Base-by-base conservation (phyloP, 2,113 vertebrate genomes). In the Percopsis transmontana region DNA sequence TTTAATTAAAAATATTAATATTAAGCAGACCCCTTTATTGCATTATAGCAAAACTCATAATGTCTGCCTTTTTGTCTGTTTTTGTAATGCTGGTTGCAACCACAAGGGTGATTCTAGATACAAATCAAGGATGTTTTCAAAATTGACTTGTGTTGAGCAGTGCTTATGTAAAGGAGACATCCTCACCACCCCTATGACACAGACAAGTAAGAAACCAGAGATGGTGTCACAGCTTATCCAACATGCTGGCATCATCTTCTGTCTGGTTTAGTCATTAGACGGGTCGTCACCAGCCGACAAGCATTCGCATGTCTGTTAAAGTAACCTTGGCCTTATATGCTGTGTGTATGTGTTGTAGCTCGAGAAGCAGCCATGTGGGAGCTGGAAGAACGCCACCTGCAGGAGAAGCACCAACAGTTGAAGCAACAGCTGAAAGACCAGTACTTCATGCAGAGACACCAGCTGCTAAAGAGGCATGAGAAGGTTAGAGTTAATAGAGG, bases 371-470 rank as follows among this genome's bases (percentile, higher is more conserved):
- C 96, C 2, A 96, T 98, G 92, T 99, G 97, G 97, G 97, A 99
- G 82, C 77, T 98, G 77, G 97, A 99, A 85, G 97, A 99, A 81
- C 91, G 97, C 76, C 97, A 99, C 68, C 93, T 99, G 47, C 97
- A 99, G 90, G 97, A 99, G 90, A 99, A 98, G 67, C 97, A 99
- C 83, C 97, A 99, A 83, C 92, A 95, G 77, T 92, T 98, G 20
- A 99, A 99, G 79, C 97, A 99, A 87, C 97, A 99, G 62, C 93
- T 99, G 58, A 99, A 99, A 83, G 97, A 99, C 82, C 97, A 99
- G 88, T 99, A 98, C 82, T 99, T 99, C 87, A 94, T 99, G 94
- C 97, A 99, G 80, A 94, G 97, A 68, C 97, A 99, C 81, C 97
- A 99, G 88, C 91, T 99, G 48, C 94, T 99, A 40, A 99, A 98